Percentiles rank a stretch among this genome's conserved stretches.
phyloP scores from a whole-genome alignment of 2,797 vertebrate genomes.

The Siniperca undulata region DNA sequence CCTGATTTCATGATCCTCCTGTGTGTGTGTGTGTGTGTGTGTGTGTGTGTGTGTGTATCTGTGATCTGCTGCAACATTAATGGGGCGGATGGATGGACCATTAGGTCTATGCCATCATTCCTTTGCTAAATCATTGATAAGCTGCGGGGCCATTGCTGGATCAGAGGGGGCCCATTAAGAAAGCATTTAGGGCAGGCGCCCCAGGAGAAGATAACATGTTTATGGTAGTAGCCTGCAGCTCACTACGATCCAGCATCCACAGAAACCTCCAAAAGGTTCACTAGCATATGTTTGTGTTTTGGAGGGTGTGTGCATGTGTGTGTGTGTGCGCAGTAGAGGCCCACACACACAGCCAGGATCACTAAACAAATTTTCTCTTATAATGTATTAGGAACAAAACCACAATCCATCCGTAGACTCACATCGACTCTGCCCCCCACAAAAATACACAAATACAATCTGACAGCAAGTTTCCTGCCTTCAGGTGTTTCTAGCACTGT shows the following conservation, averaged over 20 bases:
- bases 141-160: conserved; percentile 38
- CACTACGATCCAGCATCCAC: conserved; percentile 24
- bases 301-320: not conserved
- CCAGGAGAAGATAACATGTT: conserved; percentile 34
- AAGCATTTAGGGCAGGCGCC: conserved; percentile 36
- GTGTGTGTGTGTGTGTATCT: not conserved
- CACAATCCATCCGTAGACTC: conserved; percentile 1
- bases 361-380: conserved; percentile 7
- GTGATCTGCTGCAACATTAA: conserved; percentile 57
- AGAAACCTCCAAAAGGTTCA: not conserved
- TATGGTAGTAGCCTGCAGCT: conserved; percentile 20
- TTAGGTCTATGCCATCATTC: conserved; percentile 63
- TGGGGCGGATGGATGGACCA: conserved; percentile 55
- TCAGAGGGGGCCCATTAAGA: conserved; percentile 57
- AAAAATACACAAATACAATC: not conserved
- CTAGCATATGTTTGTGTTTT: not conserved
- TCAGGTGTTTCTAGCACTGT: conserved; percentile 14
- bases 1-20: conserved; percentile 36
- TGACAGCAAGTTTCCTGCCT: not conserved
- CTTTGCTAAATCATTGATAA: conserved; percentile 74
- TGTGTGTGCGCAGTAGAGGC: not conserved
- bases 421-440: not conserved
- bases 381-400: conserved; percentile 1
- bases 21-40: not conserved
- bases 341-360: conserved; percentile 5